These are phyloP conservation scores for Leptothorax acervorum DNA, from an alignment of 2,888 invertebrate genomes.

Conservation along the genomic window DNA sequence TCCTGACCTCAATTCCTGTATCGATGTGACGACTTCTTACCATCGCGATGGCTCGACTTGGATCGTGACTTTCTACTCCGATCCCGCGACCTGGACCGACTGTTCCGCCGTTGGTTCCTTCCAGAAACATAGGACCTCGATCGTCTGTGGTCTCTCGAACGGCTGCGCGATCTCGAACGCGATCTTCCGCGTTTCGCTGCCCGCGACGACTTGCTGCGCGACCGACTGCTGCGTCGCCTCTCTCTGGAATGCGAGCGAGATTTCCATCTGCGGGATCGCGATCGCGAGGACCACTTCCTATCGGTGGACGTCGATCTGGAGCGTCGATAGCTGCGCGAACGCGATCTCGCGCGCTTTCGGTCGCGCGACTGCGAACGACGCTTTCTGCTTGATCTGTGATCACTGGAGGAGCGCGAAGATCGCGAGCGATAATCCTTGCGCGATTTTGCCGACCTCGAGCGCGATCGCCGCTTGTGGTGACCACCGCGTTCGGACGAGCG, in stretches of 20 bases:
- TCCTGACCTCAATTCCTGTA: slow-evolving; percentile 82
- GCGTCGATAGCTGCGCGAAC: slow-evolving; percentile 73
- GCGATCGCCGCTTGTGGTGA: slow-evolving; percentile 71
- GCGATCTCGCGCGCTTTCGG: slow-evolving; percentile 73
- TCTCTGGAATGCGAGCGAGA: slow-evolving; percentile 77
- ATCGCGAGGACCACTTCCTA: slow-evolving; percentile 77
- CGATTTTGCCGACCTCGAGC: slow-evolving; percentile 72
- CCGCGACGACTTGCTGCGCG: slow-evolving; percentile 74
- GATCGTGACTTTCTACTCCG: slow-evolving; percentile 78
- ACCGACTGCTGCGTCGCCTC: slow-evolving; percentile 75
- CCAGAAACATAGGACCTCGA: slow-evolving; percentile 79
- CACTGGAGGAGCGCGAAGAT: slow-evolving; percentile 80
- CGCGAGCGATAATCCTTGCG: slow-evolving; percentile 78
- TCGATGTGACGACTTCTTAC: slow-evolving; percentile 84
- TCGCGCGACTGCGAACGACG: slow-evolving; percentile 77
- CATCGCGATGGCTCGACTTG: slow-evolving; percentile 82
- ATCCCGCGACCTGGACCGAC: slow-evolving; percentile 77
- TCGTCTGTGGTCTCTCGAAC: slow-evolving; percentile 76
- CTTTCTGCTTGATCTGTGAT: slow-evolving; percentile 76
- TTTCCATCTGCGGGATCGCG: slow-evolving; percentile 77
- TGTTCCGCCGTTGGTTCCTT: slow-evolving; percentile 74
- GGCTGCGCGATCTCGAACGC: slow-evolving; percentile 75
- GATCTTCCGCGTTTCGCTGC: slow-evolving; percentile 75
- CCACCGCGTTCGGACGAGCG: slow-evolving; percentile 69
- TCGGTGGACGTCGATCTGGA: slow-evolving; percentile 72